Base-by-base conservation (phyloP, 2,888 invertebrate genomes). In the Ochropleura leucogaster region DNA sequence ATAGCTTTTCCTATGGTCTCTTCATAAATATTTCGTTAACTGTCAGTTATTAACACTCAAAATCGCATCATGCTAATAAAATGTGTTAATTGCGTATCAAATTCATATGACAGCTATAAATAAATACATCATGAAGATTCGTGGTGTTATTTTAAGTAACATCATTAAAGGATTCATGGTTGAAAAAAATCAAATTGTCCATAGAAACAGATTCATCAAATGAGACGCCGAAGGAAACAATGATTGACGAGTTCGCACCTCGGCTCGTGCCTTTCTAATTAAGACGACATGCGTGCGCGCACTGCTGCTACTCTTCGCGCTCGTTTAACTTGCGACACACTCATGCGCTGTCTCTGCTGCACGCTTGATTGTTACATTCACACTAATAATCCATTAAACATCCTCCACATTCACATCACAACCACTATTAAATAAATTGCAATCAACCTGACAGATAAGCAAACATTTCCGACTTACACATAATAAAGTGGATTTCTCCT, bases 161-260 rank as follows among this genome's bases (percentile, higher is more conserved):
- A 74, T 85, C 59, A 85, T 82, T 85, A 83, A 72, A 90, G 94
- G 94, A 95, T 94, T 89, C 92, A 93, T 90, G 95, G 91, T 90
- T 90, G 93, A 92, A 82, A 85, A 87, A 90, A 82, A 84, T 71
- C 89, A 92, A 93, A 94, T 94, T 89, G 94, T 87, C 92, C 95
- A 90, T 93, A 88, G 88, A 88, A 83, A 90, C 85, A 90, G 90
- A 94, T 94, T 89, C 90, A 94, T 95, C 95, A 93, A 91, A 91
- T 89, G 88, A 91, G 89, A 89, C 87, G 88, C 89, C 87, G 89
- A 92, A 90, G 92, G 92, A 91, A 95, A 94, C 95, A 95, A 95
- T 96, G 96, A 96, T 95, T 94, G 95, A 96, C 94, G 95, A 95
- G 94, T 96, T 96, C 95, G 95, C 96, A 96, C 96, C 95, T 96